Conservation (phyloP, 37 sponge, comb jelly and placozoan species). For the Lycopodina hypogea region DNA sequence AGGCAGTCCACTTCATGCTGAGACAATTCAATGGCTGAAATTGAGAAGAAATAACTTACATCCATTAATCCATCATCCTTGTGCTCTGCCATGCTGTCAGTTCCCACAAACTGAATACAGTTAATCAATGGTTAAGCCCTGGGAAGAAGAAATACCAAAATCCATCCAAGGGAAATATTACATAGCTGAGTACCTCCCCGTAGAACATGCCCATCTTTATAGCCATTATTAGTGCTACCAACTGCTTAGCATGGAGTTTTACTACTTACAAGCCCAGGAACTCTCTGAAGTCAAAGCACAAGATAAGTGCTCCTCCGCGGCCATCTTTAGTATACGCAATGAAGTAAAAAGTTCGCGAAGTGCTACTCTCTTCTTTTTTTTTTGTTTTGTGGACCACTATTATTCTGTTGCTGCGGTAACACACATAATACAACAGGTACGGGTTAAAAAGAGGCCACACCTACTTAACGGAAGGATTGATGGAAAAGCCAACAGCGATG, state of each 20-base stretch:
- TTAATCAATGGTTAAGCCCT: not conserved
- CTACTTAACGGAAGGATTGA: too few species aligned
- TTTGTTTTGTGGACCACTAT: too few species aligned
- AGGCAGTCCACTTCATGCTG: too few species aligned
- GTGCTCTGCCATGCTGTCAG: conserved; percentile 21
- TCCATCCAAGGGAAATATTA: not conserved
- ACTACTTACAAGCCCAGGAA: not conserved
- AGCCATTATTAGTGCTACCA: too few species aligned
- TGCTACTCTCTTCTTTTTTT: too few species aligned
- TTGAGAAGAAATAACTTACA: conserved; percentile 17
- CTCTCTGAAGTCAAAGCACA: not conserved
- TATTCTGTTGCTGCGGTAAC: too few species aligned
- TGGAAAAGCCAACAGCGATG: too few species aligned
- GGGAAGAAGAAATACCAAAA: not conserved
- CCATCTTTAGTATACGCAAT: conserved; percentile 11
- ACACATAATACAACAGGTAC: too few species aligned
- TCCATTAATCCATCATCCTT: conserved; percentile 47
- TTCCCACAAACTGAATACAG: not conserved
- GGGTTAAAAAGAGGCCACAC: too few species aligned
- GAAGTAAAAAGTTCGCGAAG: too few species aligned
- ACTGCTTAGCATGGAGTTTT: not conserved
- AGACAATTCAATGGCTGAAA: too few species aligned
- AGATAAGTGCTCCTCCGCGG: conserved; percentile 4
- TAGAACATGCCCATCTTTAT: not conserved
- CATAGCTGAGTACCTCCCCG: not conserved